These are phyloP conservation scores for Colletes collaris DNA, from an alignment of 2,888 invertebrate species.

Conservation along the genomic window DNA sequence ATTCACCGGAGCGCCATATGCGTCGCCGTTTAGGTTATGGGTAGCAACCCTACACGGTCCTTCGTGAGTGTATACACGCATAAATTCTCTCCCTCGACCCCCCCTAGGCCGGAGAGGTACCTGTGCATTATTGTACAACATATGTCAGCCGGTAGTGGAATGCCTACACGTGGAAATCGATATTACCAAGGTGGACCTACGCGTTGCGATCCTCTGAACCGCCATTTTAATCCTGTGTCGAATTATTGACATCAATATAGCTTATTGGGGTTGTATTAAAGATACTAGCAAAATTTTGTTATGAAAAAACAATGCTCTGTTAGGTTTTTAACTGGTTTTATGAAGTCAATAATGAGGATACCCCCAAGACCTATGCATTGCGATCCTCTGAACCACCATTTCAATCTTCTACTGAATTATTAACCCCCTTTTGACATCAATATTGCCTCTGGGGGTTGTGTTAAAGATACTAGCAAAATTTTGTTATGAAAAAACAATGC, in stretches of 20 bases:
- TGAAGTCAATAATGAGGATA: too few species aligned
- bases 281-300: too few species aligned
- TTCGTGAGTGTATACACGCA: conserved; percentile 43
- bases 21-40: conserved; percentile 56
- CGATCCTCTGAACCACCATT: background rate
- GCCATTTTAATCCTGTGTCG: too few species aligned
- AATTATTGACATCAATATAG: too few species aligned
- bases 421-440: too few species aligned
- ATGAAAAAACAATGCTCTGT: too few species aligned
- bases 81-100: conserved; percentile 57
- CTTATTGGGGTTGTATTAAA: too few species aligned
- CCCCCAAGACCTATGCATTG: conserved; percentile 26
- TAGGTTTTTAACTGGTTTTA: too few species aligned
- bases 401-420: too few species aligned
- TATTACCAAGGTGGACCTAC: conserved; percentile 69
- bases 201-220: background rate
- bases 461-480: too few species aligned
- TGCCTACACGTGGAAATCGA: conserved; percentile 77
- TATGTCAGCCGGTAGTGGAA: conserved; percentile 71
- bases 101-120: conserved; percentile 47
- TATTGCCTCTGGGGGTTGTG: too few species aligned
- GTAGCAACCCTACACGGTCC: conserved; percentile 60
- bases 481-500: too few species aligned
- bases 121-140: conserved; percentile 65
- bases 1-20: conserved; percentile 62